Conservation (phyloP, 2,888 invertebrate genomes). For the Aspidapion aeneum region DNA sequence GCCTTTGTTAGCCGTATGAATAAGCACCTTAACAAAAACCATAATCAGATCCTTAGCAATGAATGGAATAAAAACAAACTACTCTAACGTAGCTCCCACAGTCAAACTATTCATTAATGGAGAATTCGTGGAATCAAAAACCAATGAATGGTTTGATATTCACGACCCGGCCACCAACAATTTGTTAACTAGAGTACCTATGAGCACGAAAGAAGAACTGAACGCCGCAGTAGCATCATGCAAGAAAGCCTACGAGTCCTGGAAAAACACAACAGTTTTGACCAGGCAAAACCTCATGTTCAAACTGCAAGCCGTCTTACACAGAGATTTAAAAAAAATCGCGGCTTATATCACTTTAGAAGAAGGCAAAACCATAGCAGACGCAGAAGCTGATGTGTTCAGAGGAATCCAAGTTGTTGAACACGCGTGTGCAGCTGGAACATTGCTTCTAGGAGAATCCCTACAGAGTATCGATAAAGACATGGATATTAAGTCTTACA, state of each 20-base stretch:
- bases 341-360: slow-evolving; percentile 92
- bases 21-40: too few relatives aligned
- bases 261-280: slow-evolving; percentile 90
- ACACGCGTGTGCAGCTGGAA: slow-evolving; percentile 91
- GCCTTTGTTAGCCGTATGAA: too few relatives aligned
- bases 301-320: slow-evolving; percentile 77
- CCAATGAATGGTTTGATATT: slow-evolving; percentile 91
- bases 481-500: slow-evolving; percentile 94
- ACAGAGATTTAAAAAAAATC: slow-evolving; percentile 83
- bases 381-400: slow-evolving; percentile 97
- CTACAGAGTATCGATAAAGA: slow-evolving; percentile 84
- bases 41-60: too few relatives aligned
- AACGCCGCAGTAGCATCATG: slow-evolving; percentile 82
- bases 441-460: slow-evolving; percentile 90
- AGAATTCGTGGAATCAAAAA: slow-evolving; percentile 88
- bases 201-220: slow-evolving; percentile 63
- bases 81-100: slow-evolving; percentile 53
- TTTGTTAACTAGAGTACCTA: slow-evolving; percentile 78
- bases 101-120: slow-evolving; percentile 95
- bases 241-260: slow-evolving; percentile 69
- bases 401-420: slow-evolving; percentile 98
- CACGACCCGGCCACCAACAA: slow-evolving; percentile 94
- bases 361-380: slow-evolving; percentile 95
- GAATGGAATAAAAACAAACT: slow-evolving; percentile 33
- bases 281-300: slow-evolving; percentile 75